Evolutionary conservation across 1,140 invertebrate genomes (phyloP).

Genomic region (Ostrea edulis): DNA sequence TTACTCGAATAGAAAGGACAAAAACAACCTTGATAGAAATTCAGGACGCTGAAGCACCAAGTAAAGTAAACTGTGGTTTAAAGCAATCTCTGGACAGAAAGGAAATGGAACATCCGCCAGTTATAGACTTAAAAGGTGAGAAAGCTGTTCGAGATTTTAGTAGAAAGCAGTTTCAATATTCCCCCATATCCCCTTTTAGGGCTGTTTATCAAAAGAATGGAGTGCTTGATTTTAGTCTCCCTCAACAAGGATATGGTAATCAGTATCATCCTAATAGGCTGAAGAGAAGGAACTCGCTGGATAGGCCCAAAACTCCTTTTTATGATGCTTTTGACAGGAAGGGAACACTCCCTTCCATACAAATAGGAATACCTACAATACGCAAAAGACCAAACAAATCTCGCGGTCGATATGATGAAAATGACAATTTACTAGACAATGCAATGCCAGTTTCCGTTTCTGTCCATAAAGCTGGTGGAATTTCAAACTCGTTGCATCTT

Average conservation of each 20-base stretch:
- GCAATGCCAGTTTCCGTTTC: conserved; percentile 23
- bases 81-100: conserved; percentile 55
- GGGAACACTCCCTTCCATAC: conserved; percentile 62
- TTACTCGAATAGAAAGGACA: conserved; percentile 60
- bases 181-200: neutral
- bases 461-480: conserved; percentile 60
- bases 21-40: conserved; percentile 65
- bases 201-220: conserved; percentile 36
- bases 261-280: conserved; percentile 18
- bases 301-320: conserved; percentile 59
- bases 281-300: conserved; percentile 13
- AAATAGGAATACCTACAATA: conserved; percentile 54
- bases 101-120: conserved; percentile 57
- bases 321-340: conserved; percentile 65
- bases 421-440: conserved; percentile 41
- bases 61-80: conserved; percentile 51
- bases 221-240: conserved; percentile 9
- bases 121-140: conserved; percentile 61
- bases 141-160: neutral
- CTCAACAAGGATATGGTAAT: neutral
- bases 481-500: conserved; percentile 60
- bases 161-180: conserved; percentile 37
- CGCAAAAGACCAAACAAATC: conserved; percentile 23
- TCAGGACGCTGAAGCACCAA: conserved; percentile 54
- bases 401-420: conserved; percentile 44